phyloP scores from a whole-genome alignment of 2,888 invertebrate species.

The Glaucopsyche alexis region DNA sequence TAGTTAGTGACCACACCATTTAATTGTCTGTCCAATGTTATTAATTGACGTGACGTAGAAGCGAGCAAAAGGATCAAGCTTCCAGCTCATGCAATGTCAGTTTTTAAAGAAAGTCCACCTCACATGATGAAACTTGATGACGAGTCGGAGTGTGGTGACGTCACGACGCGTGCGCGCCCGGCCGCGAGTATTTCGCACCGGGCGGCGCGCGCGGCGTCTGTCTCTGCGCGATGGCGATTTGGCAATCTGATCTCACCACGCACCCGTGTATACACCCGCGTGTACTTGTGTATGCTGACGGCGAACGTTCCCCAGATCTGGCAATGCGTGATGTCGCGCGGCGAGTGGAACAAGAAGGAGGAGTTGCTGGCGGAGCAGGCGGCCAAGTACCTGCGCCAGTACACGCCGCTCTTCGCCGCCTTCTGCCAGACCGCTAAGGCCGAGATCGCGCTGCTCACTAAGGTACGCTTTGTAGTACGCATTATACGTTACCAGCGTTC shows the following conservation, averaged over 20 bases:
- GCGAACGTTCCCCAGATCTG: conserved; percentile 84
- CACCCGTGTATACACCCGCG: background rate
- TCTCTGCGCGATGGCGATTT: conserved; percentile 57
- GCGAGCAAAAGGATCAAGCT: no score
- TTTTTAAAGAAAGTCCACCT: no score
- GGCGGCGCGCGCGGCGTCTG: conserved; percentile 43
- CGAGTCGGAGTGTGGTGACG: background rate
- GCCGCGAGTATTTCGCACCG: conserved; percentile 46
- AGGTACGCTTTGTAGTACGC: conserved; percentile 57
- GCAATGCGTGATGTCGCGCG: conserved; percentile 96
- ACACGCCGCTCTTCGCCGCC: conserved; percentile 91
- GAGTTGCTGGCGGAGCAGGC: conserved; percentile 98
- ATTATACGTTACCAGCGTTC: no score
- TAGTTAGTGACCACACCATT: no score
- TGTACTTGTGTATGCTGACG: background rate
- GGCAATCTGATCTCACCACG: conserved; percentile 64
- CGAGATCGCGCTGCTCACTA: conserved; percentile 92
- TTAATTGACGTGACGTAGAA: no score
- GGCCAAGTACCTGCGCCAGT: conserved; percentile 91
- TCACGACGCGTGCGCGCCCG: background rate
- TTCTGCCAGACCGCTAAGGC: conserved; percentile 92
- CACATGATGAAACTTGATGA: background rate
- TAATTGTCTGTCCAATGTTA: no score
- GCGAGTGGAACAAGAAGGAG: conserved; percentile 99
- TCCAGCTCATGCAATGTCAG: no score